Evolutionary conservation across 2,888 invertebrate genomes (phyloP).

Genomic region (Erebia palarica): DNA sequence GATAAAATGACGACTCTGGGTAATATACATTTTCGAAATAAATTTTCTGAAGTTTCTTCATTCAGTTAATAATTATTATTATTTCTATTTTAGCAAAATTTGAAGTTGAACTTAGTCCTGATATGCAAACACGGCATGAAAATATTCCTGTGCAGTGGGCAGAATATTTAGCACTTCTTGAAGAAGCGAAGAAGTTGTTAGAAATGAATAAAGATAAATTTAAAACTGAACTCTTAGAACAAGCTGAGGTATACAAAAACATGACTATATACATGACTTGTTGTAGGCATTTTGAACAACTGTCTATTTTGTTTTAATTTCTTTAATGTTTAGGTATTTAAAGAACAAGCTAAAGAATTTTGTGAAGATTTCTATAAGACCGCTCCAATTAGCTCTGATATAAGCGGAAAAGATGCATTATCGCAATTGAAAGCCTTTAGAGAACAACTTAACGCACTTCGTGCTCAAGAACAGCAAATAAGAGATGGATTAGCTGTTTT

Average conservation of each 20-base stretch:
- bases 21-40: conserved; percentile 47
- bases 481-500: conserved; percentile 89
- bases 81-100: conserved; percentile 81
- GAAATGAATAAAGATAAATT: conserved; percentile 88
- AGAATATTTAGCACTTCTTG: conserved; percentile 85
- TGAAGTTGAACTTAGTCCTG: conserved; percentile 85
- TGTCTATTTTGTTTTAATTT: not conserved
- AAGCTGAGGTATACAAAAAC: conserved; percentile 81
- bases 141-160: conserved; percentile 86
- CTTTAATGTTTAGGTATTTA: conserved; percentile 75
- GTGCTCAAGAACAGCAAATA: conserved; percentile 85
- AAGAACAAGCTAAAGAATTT: conserved; percentile 85
- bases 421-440: conserved; percentile 79
- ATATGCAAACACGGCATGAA: conserved; percentile 81
- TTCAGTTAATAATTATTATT: not conserved
- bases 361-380: conserved; percentile 86
- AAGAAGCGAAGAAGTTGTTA: conserved; percentile 88
- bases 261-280: not conserved
- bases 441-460: conserved; percentile 79
- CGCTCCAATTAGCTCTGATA: conserved; percentile 85
- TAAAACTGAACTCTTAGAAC: conserved; percentile 86
- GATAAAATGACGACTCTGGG: conserved; percentile 88
- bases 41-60: not conserved
- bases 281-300: not conserved
- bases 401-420: conserved; percentile 82